These are phyloP conservation scores for Vanessa atalanta DNA, from an alignment of 1,140 invertebrate species.

Conservation along the genomic window DNA sequence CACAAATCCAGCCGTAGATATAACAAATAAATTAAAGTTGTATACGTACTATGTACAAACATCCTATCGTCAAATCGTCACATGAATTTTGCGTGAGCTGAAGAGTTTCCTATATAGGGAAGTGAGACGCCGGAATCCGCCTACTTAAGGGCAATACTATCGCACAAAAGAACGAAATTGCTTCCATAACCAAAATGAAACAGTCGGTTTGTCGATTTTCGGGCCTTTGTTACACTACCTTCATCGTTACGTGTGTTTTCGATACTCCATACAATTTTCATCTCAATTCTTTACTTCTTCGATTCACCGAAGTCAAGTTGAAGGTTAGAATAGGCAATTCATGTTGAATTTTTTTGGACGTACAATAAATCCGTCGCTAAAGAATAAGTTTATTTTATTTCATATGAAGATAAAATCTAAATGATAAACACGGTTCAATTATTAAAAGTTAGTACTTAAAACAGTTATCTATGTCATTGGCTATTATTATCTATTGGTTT, in stretches of 20 bases:
- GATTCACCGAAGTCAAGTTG: background rate
- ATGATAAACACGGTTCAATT: background rate
- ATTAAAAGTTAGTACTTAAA: background rate
- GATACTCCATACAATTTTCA: constrained; percentile 10
- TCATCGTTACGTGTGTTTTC: constrained; percentile 38
- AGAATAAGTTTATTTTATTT: background rate
- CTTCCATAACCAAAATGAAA: constrained; percentile 65
- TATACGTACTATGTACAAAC: constrained; percentile 9
- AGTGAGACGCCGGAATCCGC: constrained; percentile 46
- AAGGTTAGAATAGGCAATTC: background rate
- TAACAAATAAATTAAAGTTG: background rate
- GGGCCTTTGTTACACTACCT: constrained; percentile 56
- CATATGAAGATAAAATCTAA: background rate
- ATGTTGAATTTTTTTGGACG: background rate
- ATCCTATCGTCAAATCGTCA: constrained; percentile 34
- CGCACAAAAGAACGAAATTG: constrained; percentile 66
- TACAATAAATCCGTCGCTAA: background rate
- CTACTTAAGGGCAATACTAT: constrained; percentile 63
- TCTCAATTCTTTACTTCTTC: constrained; percentile 3
- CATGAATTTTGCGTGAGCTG: constrained; percentile 42
- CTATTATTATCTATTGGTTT: too few relatives aligned
- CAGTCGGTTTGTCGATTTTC: constrained; percentile 63
- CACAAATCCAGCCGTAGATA: too few relatives aligned
- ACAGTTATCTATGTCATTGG: background rate
- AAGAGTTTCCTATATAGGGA: constrained; percentile 38